Base-by-base conservation (phyloP, 2,797 vertebrate genomes). In the Lindbergichthys nudifrons region DNA sequence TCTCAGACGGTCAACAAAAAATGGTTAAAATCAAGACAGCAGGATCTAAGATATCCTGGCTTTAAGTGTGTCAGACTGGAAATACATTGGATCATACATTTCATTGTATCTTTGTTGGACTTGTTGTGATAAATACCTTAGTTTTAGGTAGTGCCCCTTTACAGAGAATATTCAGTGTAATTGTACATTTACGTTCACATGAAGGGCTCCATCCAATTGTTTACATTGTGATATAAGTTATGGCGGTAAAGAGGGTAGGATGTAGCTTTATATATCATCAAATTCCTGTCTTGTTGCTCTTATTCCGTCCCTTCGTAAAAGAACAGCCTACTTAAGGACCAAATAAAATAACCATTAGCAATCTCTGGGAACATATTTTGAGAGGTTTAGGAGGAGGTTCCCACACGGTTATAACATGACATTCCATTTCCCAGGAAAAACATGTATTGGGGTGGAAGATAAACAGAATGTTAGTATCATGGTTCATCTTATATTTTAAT, bases 321-420 rank as follows among this genome's bases (percentile, higher is more conserved):
- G 48, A 10, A 66, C 15, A 43, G 18, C 51, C 47, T 8, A 26
- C 7, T 32, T 4, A 26, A 54, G 7, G 23, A 12, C 42, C 47
- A 16, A 26, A 61, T 66, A 54, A 76, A 66, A 60, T 10, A 41
- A 11, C n/a, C 51, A 70, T 30, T 48, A 65, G 41, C 9, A 19
- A 12, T 56, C 46, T 51, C 14, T n/a, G 7, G 51, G 32, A 36
- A 36, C 32, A 36, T 36, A 26, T 36, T 36, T 9, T 36, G 32
- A 36, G 32, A 36, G 32, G 32, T 36, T 36, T 36, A 36, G 32
- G 32, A 36, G 32, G 32, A 36, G 32, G 32, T 9, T 36, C 32
- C 32, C 32, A 9, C 26, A 26, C 26, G 26, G n/a, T 75, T 59
- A 14, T 58, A 60, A 63, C 56, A 18, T 10, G 51, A 43, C 50